Evolutionary conservation across 2,113 vertebrate species (phyloP).

Genomic region (Rattus rattus): DNA sequence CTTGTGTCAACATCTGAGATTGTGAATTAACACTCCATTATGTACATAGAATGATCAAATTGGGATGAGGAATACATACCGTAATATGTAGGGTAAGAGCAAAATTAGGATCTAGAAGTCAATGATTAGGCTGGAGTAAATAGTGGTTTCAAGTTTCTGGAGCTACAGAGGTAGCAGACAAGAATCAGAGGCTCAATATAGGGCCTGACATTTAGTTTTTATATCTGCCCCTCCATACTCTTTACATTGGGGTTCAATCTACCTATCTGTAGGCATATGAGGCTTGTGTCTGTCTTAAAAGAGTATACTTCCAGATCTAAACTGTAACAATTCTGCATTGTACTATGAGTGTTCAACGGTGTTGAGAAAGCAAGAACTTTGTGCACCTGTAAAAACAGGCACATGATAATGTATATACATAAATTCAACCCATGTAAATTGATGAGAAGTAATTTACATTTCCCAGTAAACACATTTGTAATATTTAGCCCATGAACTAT

Average conservation of each 20-base stretch:
- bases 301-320: not conserved
- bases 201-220: not conserved
- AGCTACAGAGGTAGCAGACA: not conserved
- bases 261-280: not conserved
- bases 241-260: not conserved
- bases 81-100: not conserved
- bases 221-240: not conserved
- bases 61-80: not conserved
- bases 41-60: not conserved
- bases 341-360: not conserved
- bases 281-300: slow-evolving; percentile 9
- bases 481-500: not conserved
- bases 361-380: not conserved
- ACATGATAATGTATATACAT: not conserved
- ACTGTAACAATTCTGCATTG: not conserved
- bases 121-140: not conserved
- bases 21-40: not conserved
- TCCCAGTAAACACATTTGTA: not conserved
- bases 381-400: too few relatives aligned
- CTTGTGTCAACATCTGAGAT: not conserved
- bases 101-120: not conserved
- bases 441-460: not conserved
- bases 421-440: not conserved
- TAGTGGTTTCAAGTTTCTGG: not conserved
- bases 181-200: not conserved